These are phyloP conservation scores for Dryococelus australis DNA, from an alignment of 2,888 invertebrate species.

Conservation along the genomic window DNA sequence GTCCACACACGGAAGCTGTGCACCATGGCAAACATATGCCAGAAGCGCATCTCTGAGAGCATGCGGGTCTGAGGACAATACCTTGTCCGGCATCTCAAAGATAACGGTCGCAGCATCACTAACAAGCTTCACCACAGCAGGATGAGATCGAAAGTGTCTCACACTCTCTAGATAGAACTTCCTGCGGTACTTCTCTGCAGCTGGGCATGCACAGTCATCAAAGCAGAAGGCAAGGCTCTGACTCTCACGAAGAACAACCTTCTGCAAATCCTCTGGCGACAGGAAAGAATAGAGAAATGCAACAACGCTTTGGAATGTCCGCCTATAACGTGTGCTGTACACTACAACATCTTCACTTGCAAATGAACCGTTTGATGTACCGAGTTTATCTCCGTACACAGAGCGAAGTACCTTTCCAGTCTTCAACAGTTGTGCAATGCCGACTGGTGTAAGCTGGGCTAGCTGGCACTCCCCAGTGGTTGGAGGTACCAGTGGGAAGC, in stretches of 20 bases:
- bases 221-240: slow-evolving; percentile 87
- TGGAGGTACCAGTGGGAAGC: slow-evolving; percentile 78
- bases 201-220: slow-evolving; percentile 81
- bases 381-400: slow-evolving; percentile 64
- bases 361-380: slow-evolving; percentile 58
- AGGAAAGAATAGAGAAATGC: slow-evolving; percentile 79
- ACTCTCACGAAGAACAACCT: slow-evolving; percentile 70
- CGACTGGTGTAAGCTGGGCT: slow-evolving; percentile 79
- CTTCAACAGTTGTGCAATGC: slow-evolving; percentile 78
- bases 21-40: slow-evolving; percentile 86
- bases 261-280: slow-evolving; percentile 67
- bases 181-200: slow-evolving; percentile 67
- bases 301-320: slow-evolving; percentile 91
- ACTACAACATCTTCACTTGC: slow-evolving; percentile 68
- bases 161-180: slow-evolving; percentile 63
- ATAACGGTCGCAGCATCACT: slow-evolving; percentile 69
- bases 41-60: slow-evolving; percentile 81
- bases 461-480: slow-evolving; percentile 75
- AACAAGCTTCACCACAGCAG: slow-evolving; percentile 75
- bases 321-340: slow-evolving; percentile 83
- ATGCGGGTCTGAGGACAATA: slow-evolving; percentile 70
- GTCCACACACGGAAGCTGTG: slow-evolving; percentile 76
- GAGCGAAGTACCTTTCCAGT: slow-evolving; percentile 74
- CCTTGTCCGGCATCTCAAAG: slow-evolving; percentile 72
- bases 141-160: slow-evolving; percentile 74